Evolutionary conservation across 2,888 invertebrate genomes (phyloP), one percentile per base, ranked within the genome.

Genomic region (Ecliptopera silaceata): DNA sequence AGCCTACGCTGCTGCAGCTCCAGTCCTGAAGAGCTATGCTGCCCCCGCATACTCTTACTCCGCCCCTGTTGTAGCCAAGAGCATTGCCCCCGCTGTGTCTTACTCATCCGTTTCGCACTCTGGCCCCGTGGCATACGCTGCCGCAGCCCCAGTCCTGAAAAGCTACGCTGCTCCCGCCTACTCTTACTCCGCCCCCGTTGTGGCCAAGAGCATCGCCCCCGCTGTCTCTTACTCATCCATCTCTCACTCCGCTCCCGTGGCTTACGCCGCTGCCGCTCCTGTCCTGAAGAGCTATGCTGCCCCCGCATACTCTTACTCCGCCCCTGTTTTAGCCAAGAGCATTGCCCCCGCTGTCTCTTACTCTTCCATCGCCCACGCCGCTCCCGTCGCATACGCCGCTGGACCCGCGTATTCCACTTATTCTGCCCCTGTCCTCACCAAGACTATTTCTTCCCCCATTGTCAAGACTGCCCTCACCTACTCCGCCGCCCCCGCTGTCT

Each of bases 401-500:
- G 77, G 73, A 65, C 75, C 86, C 63, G 72, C 72, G n/a, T 56
- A 56, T 49, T 56, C 61, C 4, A 78, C 84, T 61, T 79, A 80
- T 59, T 71, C 86, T 50, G 87, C 92, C 51, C 86, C 88, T 48
- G 88, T 92, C 55, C 80, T 90, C 18, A 74, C 84, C 49, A 70
- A 74, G 61, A 60, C 76, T 34, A 64, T 72, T 56, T 58, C 77
- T 39, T 61, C 71, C 20, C 69, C 72, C 45, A 60, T 90, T 48
- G 93, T 93, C 6, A 55, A 71, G 59, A 66, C 66, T 46, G 70
- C 72, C 50, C 74, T 93, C 41, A 71, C 87, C 46, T 93, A 93
- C 83, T 89, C 90, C 18, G 92, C 94, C 36, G 93, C 93, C 39
- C 92, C 93, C 46, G 91, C 92, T 55, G 94, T 94, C 17, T 93